These are phyloP conservation scores for Rhynchopsitta pachyrhyncha DNA, from an alignment of 2,113 vertebrate genomes.

Conservation along the genomic window DNA sequence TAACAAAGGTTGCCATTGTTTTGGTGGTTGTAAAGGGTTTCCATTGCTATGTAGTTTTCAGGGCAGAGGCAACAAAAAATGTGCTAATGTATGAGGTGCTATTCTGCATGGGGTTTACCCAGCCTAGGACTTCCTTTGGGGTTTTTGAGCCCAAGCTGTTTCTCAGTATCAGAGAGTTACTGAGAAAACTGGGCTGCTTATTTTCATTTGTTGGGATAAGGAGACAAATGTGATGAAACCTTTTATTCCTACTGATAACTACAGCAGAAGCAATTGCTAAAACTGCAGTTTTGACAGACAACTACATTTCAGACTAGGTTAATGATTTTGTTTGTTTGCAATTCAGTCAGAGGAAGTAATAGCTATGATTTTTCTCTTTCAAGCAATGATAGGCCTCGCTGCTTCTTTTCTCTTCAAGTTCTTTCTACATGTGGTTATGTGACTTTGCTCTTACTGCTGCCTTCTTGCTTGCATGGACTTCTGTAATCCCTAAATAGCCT, in stretches of 20 bases:
- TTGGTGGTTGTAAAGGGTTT: neutral
- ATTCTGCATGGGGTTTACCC: rapidly evolving
- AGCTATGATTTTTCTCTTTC: neutral
- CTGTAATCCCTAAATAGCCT: neutral
- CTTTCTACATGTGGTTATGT: neutral
- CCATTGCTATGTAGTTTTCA: neutral
- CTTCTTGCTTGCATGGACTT: neutral
- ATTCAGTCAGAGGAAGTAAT: neutral
- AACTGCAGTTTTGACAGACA: neutral
- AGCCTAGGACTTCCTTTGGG: neutral
- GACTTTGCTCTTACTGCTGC: neutral
- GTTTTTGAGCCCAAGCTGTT: neutral
- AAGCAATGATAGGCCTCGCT: neutral
- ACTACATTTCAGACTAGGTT: neutral
- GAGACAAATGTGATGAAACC: neutral
- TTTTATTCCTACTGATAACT: neutral
- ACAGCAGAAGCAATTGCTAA: neutral
- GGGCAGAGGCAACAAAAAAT: neutral
- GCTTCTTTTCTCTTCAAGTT: neutral
- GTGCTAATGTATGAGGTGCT: neutral
- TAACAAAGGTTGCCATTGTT: neutral
- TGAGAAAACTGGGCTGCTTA: neutral
- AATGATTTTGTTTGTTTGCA: neutral
- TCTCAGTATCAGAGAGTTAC: neutral
- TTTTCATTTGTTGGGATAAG: neutral